A percentile compares a stretch with the other conserved stretches of the same genome.
Evolutionary conservation across 2,888 invertebrate species (phyloP).

Genomic region (Conus canariensis): DNA sequence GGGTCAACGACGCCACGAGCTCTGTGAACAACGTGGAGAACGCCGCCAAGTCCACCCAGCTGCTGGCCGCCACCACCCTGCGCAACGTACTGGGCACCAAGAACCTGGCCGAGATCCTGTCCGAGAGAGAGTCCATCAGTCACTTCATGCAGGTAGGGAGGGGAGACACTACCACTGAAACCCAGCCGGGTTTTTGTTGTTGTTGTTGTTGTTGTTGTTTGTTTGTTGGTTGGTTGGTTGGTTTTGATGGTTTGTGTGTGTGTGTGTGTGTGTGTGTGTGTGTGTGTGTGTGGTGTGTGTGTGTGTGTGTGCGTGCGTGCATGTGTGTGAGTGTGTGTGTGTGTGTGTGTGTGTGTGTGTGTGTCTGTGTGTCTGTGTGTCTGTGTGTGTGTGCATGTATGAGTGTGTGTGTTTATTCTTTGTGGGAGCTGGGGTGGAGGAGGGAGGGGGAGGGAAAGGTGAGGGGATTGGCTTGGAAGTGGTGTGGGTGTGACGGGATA

Average conservation of each 20-base stretch:
- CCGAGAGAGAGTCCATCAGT: conserved; percentile 74
- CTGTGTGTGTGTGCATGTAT: conserved; percentile 25
- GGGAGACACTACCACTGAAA: not conserved
- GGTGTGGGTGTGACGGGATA: no score
- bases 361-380: conserved; percentile 11
- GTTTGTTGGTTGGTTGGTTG: not conserved
- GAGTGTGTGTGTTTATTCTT: not conserved
- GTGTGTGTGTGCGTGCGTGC: conserved; percentile 11
- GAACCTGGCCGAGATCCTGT: conserved; percentile 73
- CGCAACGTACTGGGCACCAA: conserved; percentile 75
- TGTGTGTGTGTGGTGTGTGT: conserved; percentile 10
- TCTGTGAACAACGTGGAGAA: conserved; percentile 76
- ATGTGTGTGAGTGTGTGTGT: not conserved
- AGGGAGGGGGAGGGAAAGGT: not conserved
- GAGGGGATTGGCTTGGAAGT: no score
- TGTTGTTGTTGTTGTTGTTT: not conserved
- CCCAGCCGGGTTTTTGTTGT: not conserved
- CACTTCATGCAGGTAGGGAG: conserved; percentile 71
- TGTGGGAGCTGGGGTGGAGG: not conserved
- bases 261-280: conserved; percentile 14
- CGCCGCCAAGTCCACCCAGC: conserved; percentile 72
- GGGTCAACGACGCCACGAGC: conserved; percentile 75
- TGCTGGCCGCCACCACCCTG: conserved; percentile 76
- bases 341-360: conserved; percentile 7
- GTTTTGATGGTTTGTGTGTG: not conserved